Evolutionary conservation across 2,113 vertebrate genomes (phyloP).

Genomic region (Tragelaphus scriptus): DNA sequence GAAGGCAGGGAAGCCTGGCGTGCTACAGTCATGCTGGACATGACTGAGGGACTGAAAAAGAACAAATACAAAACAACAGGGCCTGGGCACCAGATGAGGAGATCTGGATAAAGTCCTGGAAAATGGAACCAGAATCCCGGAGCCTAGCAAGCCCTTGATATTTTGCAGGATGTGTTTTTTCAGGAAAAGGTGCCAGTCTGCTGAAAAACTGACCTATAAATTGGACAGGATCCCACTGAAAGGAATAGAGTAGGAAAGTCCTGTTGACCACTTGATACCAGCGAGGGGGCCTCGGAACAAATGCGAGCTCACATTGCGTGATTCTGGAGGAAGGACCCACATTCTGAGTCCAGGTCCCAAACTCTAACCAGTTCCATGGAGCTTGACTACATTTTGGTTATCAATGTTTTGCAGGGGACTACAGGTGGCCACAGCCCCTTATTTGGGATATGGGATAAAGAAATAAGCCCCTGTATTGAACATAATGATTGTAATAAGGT

Average conservation of each 20-base stretch:
- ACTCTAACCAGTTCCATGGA: neutral
- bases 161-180: neutral
- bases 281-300: neutral
- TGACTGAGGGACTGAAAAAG: neutral
- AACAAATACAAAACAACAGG: neutral
- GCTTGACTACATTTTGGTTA: neutral
- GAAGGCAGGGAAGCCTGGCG: neutral
- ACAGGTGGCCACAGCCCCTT: neutral
- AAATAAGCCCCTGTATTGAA: neutral
- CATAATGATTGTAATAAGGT: neutral
- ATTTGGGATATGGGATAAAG: neutral
- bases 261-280: too few relatives aligned
- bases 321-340: neutral
- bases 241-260: neutral
- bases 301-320: too few relatives aligned
- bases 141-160: neutral
- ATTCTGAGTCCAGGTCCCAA: neutral
- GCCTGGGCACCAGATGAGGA: neutral
- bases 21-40: neutral
- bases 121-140: neutral
- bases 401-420: neutral
- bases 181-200: neutral
- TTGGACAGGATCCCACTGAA: neutral
- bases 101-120: neutral
- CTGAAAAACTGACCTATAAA: neutral